Conservation (phyloP, 2,888 invertebrate species). For the Hymenopus coronatus region DNA sequence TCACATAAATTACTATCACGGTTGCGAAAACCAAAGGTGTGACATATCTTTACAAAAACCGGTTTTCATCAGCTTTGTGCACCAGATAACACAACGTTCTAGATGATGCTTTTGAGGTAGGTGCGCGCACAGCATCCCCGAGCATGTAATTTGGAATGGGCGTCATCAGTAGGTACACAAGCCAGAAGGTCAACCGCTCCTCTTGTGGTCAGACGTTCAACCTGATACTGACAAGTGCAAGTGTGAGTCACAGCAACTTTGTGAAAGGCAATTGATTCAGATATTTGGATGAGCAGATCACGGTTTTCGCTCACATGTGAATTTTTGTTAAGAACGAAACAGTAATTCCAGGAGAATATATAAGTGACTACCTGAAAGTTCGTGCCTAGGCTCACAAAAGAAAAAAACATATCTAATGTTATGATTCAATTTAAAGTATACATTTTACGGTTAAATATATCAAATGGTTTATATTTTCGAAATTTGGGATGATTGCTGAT, state of each 20-base stretch:
- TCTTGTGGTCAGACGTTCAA: background rate
- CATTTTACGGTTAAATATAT: too few species aligned
- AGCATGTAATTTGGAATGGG: background rate
- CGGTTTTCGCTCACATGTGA: too few species aligned
- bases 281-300: too few species aligned
- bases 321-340: too few species aligned
- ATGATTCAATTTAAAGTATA: too few species aligned
- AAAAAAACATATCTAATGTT: too few species aligned
- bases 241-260: background rate
- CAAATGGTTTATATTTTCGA: too few species aligned
- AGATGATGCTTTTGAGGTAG: background rate
- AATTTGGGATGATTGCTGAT: too few species aligned
- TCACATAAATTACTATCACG: background rate
- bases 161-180: background rate
- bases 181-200: background rate
- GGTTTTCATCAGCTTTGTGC: background rate
- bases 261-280: too few species aligned
- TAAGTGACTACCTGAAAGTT: too few species aligned
- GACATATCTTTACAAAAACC: background rate
- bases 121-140: background rate
- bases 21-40: background rate
- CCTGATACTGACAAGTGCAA: background rate
- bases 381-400: too few species aligned
- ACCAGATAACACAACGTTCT: background rate
- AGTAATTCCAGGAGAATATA: too few species aligned